phyloP scores from a whole-genome alignment of 2,113 vertebrate genomes.

The Perca fluviatilis region DNA sequence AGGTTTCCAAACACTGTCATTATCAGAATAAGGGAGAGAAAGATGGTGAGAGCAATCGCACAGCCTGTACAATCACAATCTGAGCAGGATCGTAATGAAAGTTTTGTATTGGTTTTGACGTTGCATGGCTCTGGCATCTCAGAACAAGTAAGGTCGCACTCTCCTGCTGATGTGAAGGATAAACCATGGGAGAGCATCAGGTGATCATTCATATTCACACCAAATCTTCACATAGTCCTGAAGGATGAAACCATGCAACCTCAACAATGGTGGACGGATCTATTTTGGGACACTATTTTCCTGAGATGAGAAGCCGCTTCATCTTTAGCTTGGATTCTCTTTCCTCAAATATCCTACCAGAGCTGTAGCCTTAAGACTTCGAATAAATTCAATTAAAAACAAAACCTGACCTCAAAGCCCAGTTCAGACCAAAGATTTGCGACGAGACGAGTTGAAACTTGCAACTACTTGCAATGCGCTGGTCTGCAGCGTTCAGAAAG shows the following conservation, averaged over 20 bases:
- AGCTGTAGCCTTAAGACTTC: background rate
- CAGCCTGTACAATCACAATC: background rate
- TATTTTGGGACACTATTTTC: background rate
- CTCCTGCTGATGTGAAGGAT: background rate
- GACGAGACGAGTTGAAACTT: too few species aligned
- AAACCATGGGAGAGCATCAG: slow-evolving; percentile 1
- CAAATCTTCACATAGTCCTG: background rate
- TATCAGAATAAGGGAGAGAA: slow-evolving; percentile 84
- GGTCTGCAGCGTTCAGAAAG: too few species aligned
- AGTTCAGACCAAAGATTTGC: too few species aligned
- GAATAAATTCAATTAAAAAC: background rate
- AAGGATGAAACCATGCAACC: background rate
- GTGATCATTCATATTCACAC: background rate
- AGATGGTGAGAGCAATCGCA: slow-evolving; percentile 74
- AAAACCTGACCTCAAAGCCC: background rate
- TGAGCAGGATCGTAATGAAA: background rate
- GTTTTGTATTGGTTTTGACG: background rate
- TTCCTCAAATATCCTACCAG: background rate
- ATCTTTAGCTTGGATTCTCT: background rate
- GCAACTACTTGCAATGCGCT: too few species aligned
- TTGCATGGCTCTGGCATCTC: background rate
- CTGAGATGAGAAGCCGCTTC: background rate
- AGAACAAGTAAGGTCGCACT: background rate
- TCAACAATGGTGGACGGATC: background rate
- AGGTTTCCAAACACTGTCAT: slow-evolving; percentile 87